Conservation (phyloP, 1,140 invertebrate genomes). For the Glomeris maerens region DNA sequence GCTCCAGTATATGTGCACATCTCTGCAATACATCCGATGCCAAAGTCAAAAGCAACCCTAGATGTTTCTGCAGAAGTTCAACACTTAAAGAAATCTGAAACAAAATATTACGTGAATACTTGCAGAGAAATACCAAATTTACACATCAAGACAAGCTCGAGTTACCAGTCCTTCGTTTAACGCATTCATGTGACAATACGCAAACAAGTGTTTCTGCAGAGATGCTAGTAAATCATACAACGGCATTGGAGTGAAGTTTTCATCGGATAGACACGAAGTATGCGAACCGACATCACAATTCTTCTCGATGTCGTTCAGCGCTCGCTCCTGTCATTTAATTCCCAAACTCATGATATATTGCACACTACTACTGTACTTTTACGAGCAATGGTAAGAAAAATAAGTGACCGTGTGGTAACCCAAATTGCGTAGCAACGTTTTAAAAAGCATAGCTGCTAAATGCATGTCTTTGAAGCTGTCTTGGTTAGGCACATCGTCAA, state of each 20-base stretch:
- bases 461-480: constrained; percentile 25
- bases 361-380: not conserved
- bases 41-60: constrained; percentile 36
- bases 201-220: constrained; percentile 45
- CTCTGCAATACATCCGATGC: constrained; percentile 34
- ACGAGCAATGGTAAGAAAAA: not conserved
- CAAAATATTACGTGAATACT: not conserved
- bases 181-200: constrained; percentile 29
- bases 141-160: not conserved
- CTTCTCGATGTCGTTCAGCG: constrained; percentile 28
- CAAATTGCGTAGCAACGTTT: constrained; percentile 40
- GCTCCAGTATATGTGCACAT: constrained; percentile 20
- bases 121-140: not conserved
- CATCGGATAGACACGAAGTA: constrained; percentile 9
- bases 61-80: constrained; percentile 36
- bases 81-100: constrained; percentile 23
- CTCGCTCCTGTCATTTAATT: constrained; percentile 25
- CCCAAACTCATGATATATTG: constrained; percentile 3
- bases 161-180: constrained; percentile 11
- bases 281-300: constrained; percentile 23
- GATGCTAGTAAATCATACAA: constrained; percentile 40
- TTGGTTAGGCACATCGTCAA: constrained; percentile 18
- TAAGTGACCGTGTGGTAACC: constrained; percentile 38
- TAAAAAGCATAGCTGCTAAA: constrained; percentile 40
- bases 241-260: constrained; percentile 28